Evolutionary conservation across 2,888 invertebrate genomes (phyloP).

Genomic region (Orthosia gothica): DNA sequence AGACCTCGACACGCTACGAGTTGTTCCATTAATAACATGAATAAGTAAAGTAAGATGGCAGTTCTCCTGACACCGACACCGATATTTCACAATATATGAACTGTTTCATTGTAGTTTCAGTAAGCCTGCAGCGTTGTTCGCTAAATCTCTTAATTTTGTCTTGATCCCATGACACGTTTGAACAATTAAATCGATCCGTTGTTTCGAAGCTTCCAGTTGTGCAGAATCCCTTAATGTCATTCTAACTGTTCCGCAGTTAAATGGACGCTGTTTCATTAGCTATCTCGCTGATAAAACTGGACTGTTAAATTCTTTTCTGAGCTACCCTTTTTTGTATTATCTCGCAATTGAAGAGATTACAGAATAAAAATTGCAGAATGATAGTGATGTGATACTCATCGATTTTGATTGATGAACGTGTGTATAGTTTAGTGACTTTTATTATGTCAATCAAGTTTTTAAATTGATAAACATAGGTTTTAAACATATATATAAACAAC

Average conservation of each 20-base stretch:
- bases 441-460: not conserved
- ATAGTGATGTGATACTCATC: not conserved
- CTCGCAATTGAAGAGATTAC: slow-evolving; percentile 16
- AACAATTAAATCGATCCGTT: slow-evolving; percentile 59
- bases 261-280: slow-evolving; percentile 56
- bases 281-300: slow-evolving; percentile 42
- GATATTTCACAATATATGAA: slow-evolving; percentile 15
- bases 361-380: not conserved
- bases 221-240: slow-evolving; percentile 59
- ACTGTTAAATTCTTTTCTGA: slow-evolving; percentile 41
- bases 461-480: not conserved
- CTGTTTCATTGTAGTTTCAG: slow-evolving; percentile 12
- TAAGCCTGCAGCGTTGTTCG: slow-evolving; percentile 33
- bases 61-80: slow-evolving; percentile 2
- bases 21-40: slow-evolving; percentile 44
- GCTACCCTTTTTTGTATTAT: slow-evolving; percentile 21
- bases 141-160: slow-evolving; percentile 53
- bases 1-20: slow-evolving; percentile 45
- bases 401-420: slow-evolving; percentile 5
- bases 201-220: slow-evolving; percentile 50
- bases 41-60: slow-evolving; percentile 44
- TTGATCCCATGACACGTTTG: slow-evolving; percentile 51
- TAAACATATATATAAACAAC: no score
- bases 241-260: slow-evolving; percentile 59
- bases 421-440: not conserved